Conservation (phyloP, 2,888 invertebrate species). For the Apomyelois bistriatella region DNA sequence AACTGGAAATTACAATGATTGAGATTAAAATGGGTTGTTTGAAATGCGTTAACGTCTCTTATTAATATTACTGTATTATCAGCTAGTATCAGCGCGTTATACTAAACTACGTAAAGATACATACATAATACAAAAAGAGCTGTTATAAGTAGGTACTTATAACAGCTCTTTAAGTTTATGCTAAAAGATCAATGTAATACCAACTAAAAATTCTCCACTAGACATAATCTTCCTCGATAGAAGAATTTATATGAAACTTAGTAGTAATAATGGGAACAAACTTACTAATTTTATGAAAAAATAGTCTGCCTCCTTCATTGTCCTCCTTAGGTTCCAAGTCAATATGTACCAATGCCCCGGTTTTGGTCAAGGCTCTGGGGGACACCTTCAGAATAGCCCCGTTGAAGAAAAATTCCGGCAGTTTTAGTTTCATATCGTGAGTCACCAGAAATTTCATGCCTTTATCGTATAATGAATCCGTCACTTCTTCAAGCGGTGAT, state of each 20-base stretch:
- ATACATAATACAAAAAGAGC: no score
- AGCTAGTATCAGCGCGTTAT: no score
- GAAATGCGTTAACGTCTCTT: no score
- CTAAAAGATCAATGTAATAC: no score
- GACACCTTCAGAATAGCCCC: conserved; percentile 87
- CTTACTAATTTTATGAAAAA: conserved; percentile 86
- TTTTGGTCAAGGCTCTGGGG: conserved; percentile 85
- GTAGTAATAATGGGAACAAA: conserved; percentile 22
- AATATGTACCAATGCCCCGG: conserved; percentile 86
- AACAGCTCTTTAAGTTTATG: no score
- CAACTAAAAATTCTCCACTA: no score
- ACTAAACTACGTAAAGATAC: no score
- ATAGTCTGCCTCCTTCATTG: conserved; percentile 78
- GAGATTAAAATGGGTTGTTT: no score
- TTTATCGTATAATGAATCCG: conserved; percentile 84
- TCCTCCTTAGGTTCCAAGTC: conserved; percentile 82
- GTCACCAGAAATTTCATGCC: conserved; percentile 87
- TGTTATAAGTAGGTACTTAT: no score
- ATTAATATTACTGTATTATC: no score
- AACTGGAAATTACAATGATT: no score
- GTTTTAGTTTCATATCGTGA: conserved; percentile 85
- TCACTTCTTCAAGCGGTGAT: conserved; percentile 87
- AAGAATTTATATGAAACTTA: neutral
- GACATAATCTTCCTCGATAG: no score
- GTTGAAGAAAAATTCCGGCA: conserved; percentile 87